These are phyloP conservation scores for Lasioglossum figueresi DNA, from an alignment of 2,888 invertebrate species.

Conservation along the genomic window DNA sequence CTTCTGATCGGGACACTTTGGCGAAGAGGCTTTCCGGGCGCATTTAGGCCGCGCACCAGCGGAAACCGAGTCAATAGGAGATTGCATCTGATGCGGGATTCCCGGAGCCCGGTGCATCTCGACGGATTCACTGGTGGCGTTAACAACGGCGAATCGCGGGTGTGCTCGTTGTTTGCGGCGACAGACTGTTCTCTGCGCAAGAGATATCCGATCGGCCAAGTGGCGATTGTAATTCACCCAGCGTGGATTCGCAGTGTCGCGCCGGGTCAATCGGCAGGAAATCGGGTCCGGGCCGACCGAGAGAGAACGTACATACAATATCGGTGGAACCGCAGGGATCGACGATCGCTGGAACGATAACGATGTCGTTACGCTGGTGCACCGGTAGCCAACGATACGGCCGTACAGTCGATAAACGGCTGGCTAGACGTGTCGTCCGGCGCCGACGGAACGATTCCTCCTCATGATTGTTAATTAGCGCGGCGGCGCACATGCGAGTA, in stretches of 20 bases:
- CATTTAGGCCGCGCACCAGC: neutral
- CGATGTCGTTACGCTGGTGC: conserved; percentile 65
- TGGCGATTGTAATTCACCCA: conserved; percentile 22
- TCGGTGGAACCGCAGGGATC: conserved; percentile 54
- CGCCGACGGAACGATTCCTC: conserved; percentile 72
- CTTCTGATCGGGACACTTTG: neutral
- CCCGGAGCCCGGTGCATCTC: conserved; percentile 4
- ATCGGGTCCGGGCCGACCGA: neutral
- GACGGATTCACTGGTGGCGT: neutral
- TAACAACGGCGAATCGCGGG: neutral
- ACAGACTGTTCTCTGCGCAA: neutral
- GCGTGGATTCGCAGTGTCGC: conserved; percentile 8
- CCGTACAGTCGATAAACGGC: conserved; percentile 66
- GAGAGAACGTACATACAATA: conserved; percentile 21
- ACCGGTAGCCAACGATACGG: conserved; percentile 40
- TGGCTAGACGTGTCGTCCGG: conserved; percentile 66
- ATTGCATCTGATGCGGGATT: conserved; percentile 2
- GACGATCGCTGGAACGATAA: conserved; percentile 64
- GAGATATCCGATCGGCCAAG: neutral
- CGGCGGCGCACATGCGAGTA: conserved; percentile 3
- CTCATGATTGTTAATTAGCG: conserved; percentile 76
- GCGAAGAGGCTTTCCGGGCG: neutral
- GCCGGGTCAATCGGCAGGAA: neutral
- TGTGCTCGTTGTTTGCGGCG: neutral
- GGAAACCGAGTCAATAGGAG: conserved; percentile 9